A percentile compares a stretch with the other conserved stretches of the same genome.
phyloP scores from a whole-genome alignment of 2,797 vertebrate species.

The Meriones psammophilus region DNA sequence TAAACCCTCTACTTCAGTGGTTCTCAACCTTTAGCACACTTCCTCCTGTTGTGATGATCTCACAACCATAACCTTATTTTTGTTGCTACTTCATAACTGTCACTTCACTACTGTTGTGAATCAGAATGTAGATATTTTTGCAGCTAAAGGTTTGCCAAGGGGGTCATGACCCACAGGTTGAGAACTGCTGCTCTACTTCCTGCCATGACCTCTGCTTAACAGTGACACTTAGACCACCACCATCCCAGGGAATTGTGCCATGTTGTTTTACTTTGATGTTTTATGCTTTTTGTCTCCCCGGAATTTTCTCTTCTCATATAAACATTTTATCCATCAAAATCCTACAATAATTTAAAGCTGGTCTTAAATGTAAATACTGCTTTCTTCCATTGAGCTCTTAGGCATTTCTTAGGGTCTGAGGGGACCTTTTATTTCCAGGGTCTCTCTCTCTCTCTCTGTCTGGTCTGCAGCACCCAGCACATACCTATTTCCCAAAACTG shows the following conservation, averaged over 20 bases:
- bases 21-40: not conserved
- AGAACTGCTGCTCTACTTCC: not conserved
- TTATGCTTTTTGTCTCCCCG: not conserved
- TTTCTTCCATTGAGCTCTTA: constrained; percentile 1
- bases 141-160: not conserved
- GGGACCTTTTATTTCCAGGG: not conserved
- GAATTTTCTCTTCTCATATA: constrained; percentile 48
- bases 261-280: not conserved
- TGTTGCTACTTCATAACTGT: not conserved
- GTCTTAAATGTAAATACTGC: constrained; percentile 10
- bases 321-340: constrained; percentile 22
- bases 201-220: not conserved
- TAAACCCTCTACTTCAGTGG: not conserved
- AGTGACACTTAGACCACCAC: not conserved
- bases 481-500: constrained; percentile 28
- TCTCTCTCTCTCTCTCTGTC: not conserved
- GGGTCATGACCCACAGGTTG: rapidly evolving
- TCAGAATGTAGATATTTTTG: not conserved
- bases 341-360: not conserved
- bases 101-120: not conserved
- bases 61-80: not conserved
- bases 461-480: not conserved
- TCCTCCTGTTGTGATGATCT: not conserved
- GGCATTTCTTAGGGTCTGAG: constrained; percentile 31
- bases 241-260: not conserved